These are phyloP conservation scores for Helicolenus hilgendorfi DNA, from an alignment of 2,797 vertebrate species.

Conservation along the genomic window DNA sequence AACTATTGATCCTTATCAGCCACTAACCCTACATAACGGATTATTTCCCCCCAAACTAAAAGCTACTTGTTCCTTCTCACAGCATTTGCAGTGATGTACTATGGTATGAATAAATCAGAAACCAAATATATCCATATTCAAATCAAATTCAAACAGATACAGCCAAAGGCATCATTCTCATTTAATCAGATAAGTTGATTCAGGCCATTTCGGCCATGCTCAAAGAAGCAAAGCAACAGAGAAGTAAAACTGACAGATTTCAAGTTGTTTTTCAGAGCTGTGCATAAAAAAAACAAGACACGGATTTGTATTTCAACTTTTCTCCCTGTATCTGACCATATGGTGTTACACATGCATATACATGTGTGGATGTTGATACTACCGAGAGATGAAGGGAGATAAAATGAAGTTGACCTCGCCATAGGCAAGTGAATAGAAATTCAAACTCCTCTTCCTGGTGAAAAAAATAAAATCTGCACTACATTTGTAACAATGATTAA, in stretches of 20 bases:
- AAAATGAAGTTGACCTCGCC: neutral
- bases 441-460: neutral
- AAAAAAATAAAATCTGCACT: neutral
- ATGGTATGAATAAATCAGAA: conserved; percentile 10
- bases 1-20: conserved; percentile 92
- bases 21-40: conserved; percentile 85
- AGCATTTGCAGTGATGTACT: conserved; percentile 57
- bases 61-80: conserved; percentile 58
- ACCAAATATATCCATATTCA: conserved; percentile 2
- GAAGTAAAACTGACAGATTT: neutral
- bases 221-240: neutral
- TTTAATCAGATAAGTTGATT: neutral
- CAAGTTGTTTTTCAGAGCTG: neutral
- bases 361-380: neutral
- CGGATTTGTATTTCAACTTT: neutral
- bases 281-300: neutral
- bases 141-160: neutral
- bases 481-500: neutral
- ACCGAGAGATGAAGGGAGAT: neutral
- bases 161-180: neutral
- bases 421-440: neutral
- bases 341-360: neutral
- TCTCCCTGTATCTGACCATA: neutral
- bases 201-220: neutral
- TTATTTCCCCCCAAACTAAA: conserved; percentile 89